Base-by-base conservation (phyloP, 2,797 vertebrate genomes). In the Balearica regulorum region DNA sequence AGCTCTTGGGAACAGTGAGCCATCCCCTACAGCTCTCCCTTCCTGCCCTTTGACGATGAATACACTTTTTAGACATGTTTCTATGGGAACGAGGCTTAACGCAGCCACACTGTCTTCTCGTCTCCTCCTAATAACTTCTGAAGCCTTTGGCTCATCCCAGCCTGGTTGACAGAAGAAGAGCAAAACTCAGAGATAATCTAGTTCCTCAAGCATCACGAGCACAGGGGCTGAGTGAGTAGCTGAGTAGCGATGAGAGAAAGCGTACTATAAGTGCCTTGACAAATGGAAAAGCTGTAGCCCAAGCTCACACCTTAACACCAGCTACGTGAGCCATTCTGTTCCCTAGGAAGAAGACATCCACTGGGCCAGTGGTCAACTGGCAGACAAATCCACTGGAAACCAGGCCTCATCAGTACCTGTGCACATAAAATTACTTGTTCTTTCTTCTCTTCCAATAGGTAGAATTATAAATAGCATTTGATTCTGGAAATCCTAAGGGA, bases 61-160 rank as follows among this genome's bases (percentile, higher is more conserved):
- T 83, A 80, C 29, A 48, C 21, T 86, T 94, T 88, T 93, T 48
- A 82, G 83, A 84, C 8, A 62, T 19, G 92, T 96, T 96, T 95
- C 94, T 96, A 96, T 93, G 93, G 88, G 90, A 96, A 95, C 88
- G 1, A 90, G 11, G 11, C 57, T 95, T 94, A 78, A 78, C 1
- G 2, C 60, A 89, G 68, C 51, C 84, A 83, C 41, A 20, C 26
- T 79, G 37, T 55, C 83, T 84, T 79, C 77, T 76, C 1, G 1
- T 77, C 60, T 94, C 51, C 51, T 84, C 57, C 46, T 57, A 69
- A 76, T 82, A 82, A 90, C 29, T 95, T 82, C 49, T 51, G 70
- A 89, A 70, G 22, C 17, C 39, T 87, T 94, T n/a, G n/a, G 58
- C 39, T 90, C 66, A 60, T 93, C 78, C 51, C 70, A 94, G 41